phyloP scores from a whole-genome alignment of 2,113 vertebrate species.

The Spea multiplicata region DNA sequence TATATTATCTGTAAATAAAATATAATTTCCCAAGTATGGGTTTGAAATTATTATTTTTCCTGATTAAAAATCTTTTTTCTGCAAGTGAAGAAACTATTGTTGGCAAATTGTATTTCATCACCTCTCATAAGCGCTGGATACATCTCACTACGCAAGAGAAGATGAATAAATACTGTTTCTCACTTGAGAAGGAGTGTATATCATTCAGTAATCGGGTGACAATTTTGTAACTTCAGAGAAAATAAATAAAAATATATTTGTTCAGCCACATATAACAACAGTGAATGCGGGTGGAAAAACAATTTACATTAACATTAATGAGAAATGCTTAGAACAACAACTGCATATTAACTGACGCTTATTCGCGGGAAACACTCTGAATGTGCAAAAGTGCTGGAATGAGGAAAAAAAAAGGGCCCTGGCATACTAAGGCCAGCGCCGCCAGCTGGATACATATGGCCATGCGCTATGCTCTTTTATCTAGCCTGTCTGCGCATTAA shows the following conservation, averaged over 20 bases:
- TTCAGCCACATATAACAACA: slow-evolving; percentile 40
- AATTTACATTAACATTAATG: slow-evolving; percentile 33
- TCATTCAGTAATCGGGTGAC: slow-evolving; percentile 27
- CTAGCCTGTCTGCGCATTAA: too few species aligned
- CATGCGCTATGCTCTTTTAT: too few species aligned
- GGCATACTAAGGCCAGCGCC: too few species aligned
- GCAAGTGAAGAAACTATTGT: slow-evolving; percentile 33
- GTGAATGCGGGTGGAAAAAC: slow-evolving; percentile 46
- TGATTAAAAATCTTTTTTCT: slow-evolving; percentile 36
- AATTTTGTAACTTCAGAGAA: slow-evolving; percentile 35
- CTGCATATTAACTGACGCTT: slow-evolving; percentile 20
- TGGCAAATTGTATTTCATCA: slow-evolving; percentile 24
- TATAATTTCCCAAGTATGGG: background rate
- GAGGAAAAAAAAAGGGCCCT: too few species aligned
- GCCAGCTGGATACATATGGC: too few species aligned
- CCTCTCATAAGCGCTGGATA: slow-evolving; percentile 20
- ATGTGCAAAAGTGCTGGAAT: too few species aligned
- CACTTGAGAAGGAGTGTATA: slow-evolving; percentile 33
- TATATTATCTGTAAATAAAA: background rate
- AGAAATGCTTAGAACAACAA: slow-evolving; percentile 30
- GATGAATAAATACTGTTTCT: slow-evolving; percentile 38
- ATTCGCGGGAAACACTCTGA: too few species aligned
- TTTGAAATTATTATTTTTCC: slow-evolving; percentile 29
- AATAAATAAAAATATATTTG: slow-evolving; percentile 37
- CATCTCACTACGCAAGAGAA: slow-evolving; percentile 35